These are phyloP conservation scores for Hydropsyche betteni DNA, from an alignment of 2,888 invertebrate genomes.

Conservation along the genomic window DNA sequence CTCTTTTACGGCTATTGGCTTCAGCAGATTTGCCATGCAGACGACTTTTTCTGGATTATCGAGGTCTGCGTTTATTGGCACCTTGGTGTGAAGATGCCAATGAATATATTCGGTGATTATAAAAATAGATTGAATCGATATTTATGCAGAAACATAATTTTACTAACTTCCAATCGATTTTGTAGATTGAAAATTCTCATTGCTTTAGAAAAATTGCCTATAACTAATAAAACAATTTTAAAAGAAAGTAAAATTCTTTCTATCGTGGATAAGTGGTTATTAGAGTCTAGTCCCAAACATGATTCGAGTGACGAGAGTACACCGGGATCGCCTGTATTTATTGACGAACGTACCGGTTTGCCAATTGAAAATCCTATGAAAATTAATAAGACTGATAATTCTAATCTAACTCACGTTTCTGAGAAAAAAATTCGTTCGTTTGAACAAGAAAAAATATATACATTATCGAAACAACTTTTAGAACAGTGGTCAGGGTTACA, in stretches of 20 bases:
- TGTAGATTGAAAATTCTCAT: conserved; percentile 77
- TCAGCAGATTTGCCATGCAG: conserved; percentile 84
- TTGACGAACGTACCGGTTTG: conserved; percentile 64
- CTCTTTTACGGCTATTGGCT: conserved; percentile 80
- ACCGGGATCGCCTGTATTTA: conserved; percentile 56
- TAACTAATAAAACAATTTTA: conserved; percentile 91
- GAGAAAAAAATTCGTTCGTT: conserved; percentile 46
- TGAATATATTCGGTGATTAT: conserved; percentile 59
- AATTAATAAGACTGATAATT: conserved; percentile 44
- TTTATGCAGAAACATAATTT: no score
- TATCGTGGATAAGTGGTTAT: conserved; percentile 86
- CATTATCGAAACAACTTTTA: conserved; percentile 71
- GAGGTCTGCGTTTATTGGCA: conserved; percentile 88
- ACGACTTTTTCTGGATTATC: conserved; percentile 90
- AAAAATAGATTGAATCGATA: not conserved
- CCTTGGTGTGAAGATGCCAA: conserved; percentile 89
- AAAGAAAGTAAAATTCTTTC: conserved; percentile 90
- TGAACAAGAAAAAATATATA: conserved; percentile 65
- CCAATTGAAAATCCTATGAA: conserved; percentile 58
- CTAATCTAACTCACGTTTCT: not conserved
- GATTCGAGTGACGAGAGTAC: conserved; percentile 51
- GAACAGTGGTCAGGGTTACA: conserved; percentile 79
- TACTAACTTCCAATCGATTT: not conserved
- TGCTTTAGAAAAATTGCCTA: conserved; percentile 85
- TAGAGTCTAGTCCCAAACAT: conserved; percentile 56